Base-by-base conservation (phyloP, 2,113 vertebrate genomes). In the Stercorarius parasiticus region DNA sequence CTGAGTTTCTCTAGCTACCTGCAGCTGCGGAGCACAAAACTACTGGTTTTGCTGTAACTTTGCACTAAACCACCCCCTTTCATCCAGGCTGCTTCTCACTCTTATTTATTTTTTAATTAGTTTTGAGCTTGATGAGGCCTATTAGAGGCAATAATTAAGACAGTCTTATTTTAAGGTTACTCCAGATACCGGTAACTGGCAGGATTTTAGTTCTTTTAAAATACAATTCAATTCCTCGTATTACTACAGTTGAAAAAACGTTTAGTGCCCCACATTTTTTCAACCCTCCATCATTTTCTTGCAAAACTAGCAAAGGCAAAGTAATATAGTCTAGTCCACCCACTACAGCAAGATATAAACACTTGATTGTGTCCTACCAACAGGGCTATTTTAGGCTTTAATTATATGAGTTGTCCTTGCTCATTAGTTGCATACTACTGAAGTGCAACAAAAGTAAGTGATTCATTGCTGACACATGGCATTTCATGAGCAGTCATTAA, bases 391-490 rank as follows among this genome's bases (percentile, higher is more conserved):
- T 98, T 98, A 93, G 88, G 96, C 89, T 97, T 98, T 98, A 98
- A 98, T 98, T 98, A 97, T 96, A 88, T 43, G 89, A 97, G 93
- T 97, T 98, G 98, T 98, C 98, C 97, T 97, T 97, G 94, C 96
- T 98, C 98, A 97, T 98, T 98, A 98, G 86, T 96, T 13, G 22
- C 96, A 81, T 71, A 94, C 95, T 93, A 96, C 47, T 97, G 96
- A 98, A 98, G 96, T 97, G 95, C 90, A 97, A 97, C 95, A 96
- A 82, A 98, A 96, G 79, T 98, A 98, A 98, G 97, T 98, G 98
- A 98, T 97, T 98, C 98, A 97, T 96, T 97, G 98, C 98, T 98
- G 98, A 98, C 98, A 98, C 97, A 80, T 90, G 96, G 97, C 90
- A 96, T 98, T 98, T 98, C 98, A 97, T 89, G 92, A 97, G 91